Conservation (phyloP, 2,113 vertebrate species). For the Perognathus longimembris region DNA sequence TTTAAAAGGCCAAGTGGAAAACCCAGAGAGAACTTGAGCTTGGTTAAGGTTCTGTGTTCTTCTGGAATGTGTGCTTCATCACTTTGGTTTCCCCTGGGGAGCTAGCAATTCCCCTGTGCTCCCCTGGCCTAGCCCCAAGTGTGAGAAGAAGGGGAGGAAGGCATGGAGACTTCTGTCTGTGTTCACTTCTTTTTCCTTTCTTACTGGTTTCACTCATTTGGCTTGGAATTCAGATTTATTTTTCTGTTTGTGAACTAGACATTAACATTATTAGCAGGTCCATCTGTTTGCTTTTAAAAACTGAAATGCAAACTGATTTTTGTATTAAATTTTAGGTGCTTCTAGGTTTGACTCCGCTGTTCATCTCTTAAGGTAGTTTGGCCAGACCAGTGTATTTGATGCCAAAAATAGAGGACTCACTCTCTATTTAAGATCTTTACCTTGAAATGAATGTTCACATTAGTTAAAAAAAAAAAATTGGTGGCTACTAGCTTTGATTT, state of each 20-base stretch:
- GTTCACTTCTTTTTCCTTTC: conserved; percentile 48
- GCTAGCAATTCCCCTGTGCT: too few species aligned
- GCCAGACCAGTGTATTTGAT: neutral
- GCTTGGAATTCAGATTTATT: conserved; percentile 59
- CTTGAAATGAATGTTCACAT: conserved; percentile 4
- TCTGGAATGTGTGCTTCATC: neutral
- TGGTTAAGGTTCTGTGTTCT: neutral
- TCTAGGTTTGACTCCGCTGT: neutral
- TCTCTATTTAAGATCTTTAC: conserved; percentile 20
- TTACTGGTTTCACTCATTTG: conserved; percentile 40
- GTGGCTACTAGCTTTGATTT: neutral
- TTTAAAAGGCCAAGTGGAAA: neutral
- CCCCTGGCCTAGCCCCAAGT: neutral
- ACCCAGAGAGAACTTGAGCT: neutral
- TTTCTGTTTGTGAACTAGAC: conserved; percentile 53
- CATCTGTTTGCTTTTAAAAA: conserved; percentile 65
- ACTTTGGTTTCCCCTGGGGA: neutral
- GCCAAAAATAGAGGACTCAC: neutral
- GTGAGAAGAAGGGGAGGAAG: neutral
- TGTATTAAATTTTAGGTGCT: conserved; percentile 60
- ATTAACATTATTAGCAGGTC: conserved; percentile 58
- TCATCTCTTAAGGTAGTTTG: conserved; percentile 1
- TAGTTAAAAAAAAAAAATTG: neutral
- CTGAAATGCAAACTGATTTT: conserved; percentile 58
- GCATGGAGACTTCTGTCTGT: neutral